Base-by-base conservation (phyloP, 1,140 invertebrate species). In the Drosophila biarmipes region DNA sequence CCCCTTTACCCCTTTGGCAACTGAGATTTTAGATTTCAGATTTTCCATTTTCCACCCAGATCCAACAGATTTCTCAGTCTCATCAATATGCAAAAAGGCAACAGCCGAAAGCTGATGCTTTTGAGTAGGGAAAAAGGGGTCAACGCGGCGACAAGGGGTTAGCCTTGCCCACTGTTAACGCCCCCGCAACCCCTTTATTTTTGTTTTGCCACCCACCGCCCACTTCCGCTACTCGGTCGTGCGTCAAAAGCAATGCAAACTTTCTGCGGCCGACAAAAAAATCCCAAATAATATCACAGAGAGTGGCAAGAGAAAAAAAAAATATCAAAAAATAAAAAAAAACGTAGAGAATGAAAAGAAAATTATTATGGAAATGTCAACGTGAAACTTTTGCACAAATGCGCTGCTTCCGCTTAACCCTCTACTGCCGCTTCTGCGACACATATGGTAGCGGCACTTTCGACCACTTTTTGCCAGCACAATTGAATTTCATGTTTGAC, bases 341-440 rank as follows among this genome's bases (percentile, higher is more conserved):
- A 46, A 17, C 24, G 11, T 19, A 56, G 29, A 40, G 46, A 63
- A 73, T 80, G 68, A 78, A 75, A 87, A 79, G 79, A 78, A 80
- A 87, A 87, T 87, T 89, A 87, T 87, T 89, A 89, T 87, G 82
- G 82, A 87, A 87, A 87, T 87, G 82, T 89, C 82, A 87, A 87
- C 82, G 84, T 82, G 76, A 79, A 87, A 87, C 52, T 87, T 87
- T 87, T 89, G 61, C 82, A 82, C 78, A 86, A 86, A 87, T 86
- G 77, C 66, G 49, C 54, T 68, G 62, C 69, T 61, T 76, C 67
- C 73, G 51, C 68, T 68, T 51, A 54, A 37, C 62, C 48, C 42
- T 49, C 42, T 34, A 10, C 24, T 55, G 19, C 14, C 37, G 35
- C 15, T 29, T 17, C 17, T 42, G 45, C 76, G 64, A 49, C 76